Evolutionary conservation across 2,797 vertebrate species (phyloP), one percentile per base, ranked within the genome.

Genomic region (Erithacus rubecula): DNA sequence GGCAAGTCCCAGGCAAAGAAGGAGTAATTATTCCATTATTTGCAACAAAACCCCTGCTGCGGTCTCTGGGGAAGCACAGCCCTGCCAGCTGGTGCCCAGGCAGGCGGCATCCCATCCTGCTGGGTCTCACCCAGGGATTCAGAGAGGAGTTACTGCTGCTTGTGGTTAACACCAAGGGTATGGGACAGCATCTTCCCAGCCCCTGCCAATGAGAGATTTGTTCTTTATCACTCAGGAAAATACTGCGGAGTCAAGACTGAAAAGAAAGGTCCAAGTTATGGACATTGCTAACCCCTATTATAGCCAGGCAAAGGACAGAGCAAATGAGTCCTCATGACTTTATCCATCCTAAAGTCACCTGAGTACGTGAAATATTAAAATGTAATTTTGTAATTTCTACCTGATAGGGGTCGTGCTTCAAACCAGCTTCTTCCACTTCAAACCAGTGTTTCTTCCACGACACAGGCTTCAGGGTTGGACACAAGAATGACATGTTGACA

Each of bases 61-160:
- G 0, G 70, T 53, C 71, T 64, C 92, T 49, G 41, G 58, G 55
- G 51, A 52, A 70, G 24, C 0, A 0, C 15, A 7, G 13, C 41
- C 44, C 78, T 82, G 39, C 68, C 84, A 77, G 67, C 55, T 84
- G 70, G 9, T 75, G 37, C 62, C 55, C 4, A 1, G 39, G 47
- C 34, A 69, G 59, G 63, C 2, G 0, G 44, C 1, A 0, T 36
- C 60, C 64, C 6, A 3, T 46, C 37, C 53, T 23, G 8, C 60
- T 85, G 83, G 26, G 46, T 85, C 9, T 83, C 69, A 69, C 58
- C 62, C 36, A 27, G 46, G 41, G 36, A 19, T 32, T 60, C 34
- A 44, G 53, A 71, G 53, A 82, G 32, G 19, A 89, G 76, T 49
- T 80, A 18, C 80, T 62, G 69, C 51, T 76, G 49, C 58, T 51